Conservation (phyloP, 2,113 vertebrate genomes). For the Cervus canadensis region DNA sequence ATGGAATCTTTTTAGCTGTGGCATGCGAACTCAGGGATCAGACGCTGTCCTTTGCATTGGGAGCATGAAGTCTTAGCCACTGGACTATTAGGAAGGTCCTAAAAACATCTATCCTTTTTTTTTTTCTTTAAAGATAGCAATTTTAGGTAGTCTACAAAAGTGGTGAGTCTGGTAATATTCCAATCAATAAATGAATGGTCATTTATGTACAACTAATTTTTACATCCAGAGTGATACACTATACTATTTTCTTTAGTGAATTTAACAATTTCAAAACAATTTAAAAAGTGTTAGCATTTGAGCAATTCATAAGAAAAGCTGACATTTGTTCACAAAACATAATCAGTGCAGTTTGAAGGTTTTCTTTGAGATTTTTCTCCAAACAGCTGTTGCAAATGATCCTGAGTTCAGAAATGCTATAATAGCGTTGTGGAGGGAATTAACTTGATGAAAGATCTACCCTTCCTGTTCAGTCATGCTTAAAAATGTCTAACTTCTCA, state of each 20-base stretch:
- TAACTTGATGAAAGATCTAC: background rate
- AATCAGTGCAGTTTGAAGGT: background rate
- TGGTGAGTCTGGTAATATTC: background rate
- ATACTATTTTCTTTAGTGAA: background rate
- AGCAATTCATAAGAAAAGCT: background rate
- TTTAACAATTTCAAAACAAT: background rate
- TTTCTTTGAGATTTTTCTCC: background rate
- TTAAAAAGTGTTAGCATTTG: background rate
- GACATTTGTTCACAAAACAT: background rate
- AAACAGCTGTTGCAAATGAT: background rate
- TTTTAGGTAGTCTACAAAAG: background rate
- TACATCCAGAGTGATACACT: background rate
- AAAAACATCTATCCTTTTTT: background rate
- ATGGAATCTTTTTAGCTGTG: background rate
- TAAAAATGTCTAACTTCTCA: background rate
- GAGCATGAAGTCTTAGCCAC: background rate
- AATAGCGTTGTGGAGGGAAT: background rate
- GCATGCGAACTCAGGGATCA: background rate
- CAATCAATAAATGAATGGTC: background rate
- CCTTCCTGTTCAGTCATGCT: background rate
- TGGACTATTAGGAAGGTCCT: background rate
- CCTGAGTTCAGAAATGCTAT: background rate
- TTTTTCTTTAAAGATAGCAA: background rate
- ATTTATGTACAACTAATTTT: background rate
- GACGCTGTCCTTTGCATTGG: background rate